phyloP scores from a whole-genome alignment of 2,888 invertebrate species.

The Macrosoma leucophasiata region DNA sequence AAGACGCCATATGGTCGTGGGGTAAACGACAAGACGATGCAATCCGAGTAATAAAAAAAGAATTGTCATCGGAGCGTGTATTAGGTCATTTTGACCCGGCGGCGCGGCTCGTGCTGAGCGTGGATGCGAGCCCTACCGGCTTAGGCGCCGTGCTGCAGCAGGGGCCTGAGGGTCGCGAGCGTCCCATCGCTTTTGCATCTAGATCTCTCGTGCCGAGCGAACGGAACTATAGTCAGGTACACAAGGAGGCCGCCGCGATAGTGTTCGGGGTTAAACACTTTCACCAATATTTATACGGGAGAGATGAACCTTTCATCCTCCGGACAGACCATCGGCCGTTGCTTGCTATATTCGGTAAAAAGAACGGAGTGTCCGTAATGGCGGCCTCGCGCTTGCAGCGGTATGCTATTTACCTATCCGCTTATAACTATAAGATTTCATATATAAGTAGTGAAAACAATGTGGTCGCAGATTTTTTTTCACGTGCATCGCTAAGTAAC shows the following conservation, averaged over 20 bases:
- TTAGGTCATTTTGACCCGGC: constrained; percentile 18
- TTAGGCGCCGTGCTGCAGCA: constrained; percentile 18
- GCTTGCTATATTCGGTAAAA: constrained; percentile 12
- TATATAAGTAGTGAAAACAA: constrained; percentile 15
- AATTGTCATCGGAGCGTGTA: constrained; percentile 16
- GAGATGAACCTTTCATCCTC: constrained; percentile 16
- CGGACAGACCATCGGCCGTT: constrained; percentile 17
- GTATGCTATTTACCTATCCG: constrained; percentile 16
- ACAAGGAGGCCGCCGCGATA: constrained; percentile 22
- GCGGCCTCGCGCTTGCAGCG: constrained; percentile 14
- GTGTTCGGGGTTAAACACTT: constrained; percentile 17
- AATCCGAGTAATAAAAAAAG: neutral
- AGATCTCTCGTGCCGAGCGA: constrained; percentile 17
- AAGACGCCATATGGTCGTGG: constrained; percentile 13
- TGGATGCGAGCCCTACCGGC: constrained; percentile 17
- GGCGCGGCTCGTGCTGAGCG: constrained; percentile 12
- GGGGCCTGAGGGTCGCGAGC: constrained; percentile 9
- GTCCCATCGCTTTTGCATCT: constrained; percentile 16
- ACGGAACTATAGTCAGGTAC: constrained; percentile 19
- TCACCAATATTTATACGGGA: constrained; percentile 22
- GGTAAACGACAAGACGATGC: neutral
- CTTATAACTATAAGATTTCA: constrained; percentile 16
- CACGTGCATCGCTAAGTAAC: constrained; percentile 7
- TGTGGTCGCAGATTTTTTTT: constrained; percentile 19
- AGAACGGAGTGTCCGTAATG: constrained; percentile 16